phyloP scores from a whole-genome alignment of 2,113 vertebrate species.

The Capreolus pygargus region DNA sequence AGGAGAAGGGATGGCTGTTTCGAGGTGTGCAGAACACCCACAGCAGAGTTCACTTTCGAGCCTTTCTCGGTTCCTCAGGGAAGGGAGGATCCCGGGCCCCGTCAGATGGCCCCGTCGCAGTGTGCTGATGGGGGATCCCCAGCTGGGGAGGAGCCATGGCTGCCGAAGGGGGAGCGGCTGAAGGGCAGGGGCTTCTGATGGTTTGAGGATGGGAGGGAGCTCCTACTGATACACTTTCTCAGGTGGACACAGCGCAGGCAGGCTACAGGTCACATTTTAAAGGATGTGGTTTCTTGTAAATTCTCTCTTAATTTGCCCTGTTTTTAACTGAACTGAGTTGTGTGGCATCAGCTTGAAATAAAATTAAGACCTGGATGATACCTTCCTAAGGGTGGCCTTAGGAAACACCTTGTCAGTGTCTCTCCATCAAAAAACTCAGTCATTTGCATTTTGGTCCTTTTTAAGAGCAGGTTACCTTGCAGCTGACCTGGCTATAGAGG shows the following conservation, averaged over 20 bases:
- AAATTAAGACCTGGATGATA: neutral
- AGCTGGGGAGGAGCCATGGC: neutral
- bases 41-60: neutral
- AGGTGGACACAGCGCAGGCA: neutral
- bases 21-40: neutral
- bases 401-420: neutral
- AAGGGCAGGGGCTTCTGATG: neutral
- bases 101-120: neutral
- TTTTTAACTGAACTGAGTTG: neutral
- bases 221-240: neutral
- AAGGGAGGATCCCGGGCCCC: neutral
- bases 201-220: neutral
- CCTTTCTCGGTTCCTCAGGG: neutral
- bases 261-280: neutral
- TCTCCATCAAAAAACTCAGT: neutral
- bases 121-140: neutral
- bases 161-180: neutral
- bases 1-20: neutral
- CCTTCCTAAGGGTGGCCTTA: neutral
- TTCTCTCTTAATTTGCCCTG: neutral
- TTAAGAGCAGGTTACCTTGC: neutral
- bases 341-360: neutral
- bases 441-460: neutral
- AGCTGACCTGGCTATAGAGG: neutral
- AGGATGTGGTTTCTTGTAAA: neutral